Base-by-base conservation (phyloP, 1,140 invertebrate genomes). In the Aleiodes sp. region DNA sequence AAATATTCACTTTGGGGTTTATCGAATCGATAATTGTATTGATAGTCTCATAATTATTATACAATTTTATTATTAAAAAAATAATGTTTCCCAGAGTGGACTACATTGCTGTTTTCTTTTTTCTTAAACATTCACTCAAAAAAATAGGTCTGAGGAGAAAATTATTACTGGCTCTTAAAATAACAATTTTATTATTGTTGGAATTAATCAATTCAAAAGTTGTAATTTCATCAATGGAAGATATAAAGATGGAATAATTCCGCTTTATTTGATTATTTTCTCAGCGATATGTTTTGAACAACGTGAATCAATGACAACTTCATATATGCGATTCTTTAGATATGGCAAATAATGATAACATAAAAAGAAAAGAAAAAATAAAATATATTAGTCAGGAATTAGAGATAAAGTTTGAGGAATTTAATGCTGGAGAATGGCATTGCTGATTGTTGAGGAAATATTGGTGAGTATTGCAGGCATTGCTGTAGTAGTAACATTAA, bases 391-490 rank as follows among this genome's bases (percentile, higher is more conserved):
- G n/a, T n/a, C n/a, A n/a, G n/a, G n/a, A n/a, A n/a, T n/a, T n/a
- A n/a, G n/a, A n/a, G n/a, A n/a, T n/a, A n/a, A n/a, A n/a, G n/a
- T n/a, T n/a, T n/a, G n/a, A n/a, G n/a, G n/a, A n/a, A n/a, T n/a
- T 65, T 80, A 82, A 52, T 81, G 78, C 57, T 77, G 80, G 14
- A 79, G 62, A 52, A 80, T 76, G 1, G 74, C 64, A 31, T 84
- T 85, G 26, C 79, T 80, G 8, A 80, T 75, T 1, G 76, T 75
- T 4, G 70, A 68, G 1, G 83, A 83, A 14, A 70, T 76, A 63
- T 86, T 85, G 21, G 70, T 59, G 28, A 82, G 41, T 26, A 82
- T 65, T 64, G 78, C 80, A 24, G 84, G 78, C 29, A 82, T 72
- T 12, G 73, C 73, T 14, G 76, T 82, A 9, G 77, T 79, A 12